Base-by-base conservation (phyloP, 2,113 vertebrate genomes). In the Pomatostomus ruficeps region DNA sequence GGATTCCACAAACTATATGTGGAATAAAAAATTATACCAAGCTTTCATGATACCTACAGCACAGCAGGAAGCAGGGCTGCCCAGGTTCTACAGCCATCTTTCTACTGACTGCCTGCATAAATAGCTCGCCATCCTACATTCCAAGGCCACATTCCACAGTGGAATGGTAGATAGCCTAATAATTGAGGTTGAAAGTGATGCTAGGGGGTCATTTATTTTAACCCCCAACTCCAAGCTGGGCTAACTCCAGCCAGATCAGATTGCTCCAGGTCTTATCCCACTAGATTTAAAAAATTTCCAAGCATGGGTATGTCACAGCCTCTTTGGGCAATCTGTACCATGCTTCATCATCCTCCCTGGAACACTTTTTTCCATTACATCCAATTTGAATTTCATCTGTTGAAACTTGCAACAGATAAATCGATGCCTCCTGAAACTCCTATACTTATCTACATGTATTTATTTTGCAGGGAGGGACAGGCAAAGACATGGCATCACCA, bases 1-100 rank as follows among this genome's bases (percentile, higher is more conserved):
- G n/a, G 1, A 49, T 16, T 68, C 7, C 28, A 65, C 33, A 73
- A 82, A 48, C 25, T 0, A 1, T 18, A 31, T 1, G 0, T 31
- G 13, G 52, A 67, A 66, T 36, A 76, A 80, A 85, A 25, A 51
- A 36, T 48, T 18, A 45, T 3, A 10, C 9, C 10, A 29, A 65
- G 24, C 33, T 63, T 76, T 79, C 71, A 22, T 11, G 21, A 66
- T 28, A 42, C 16, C 29, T 3, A 2, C 2, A 33, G 25, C 23
- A 52, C 12, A 85, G 38, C 29, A 61, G 8, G 25, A 79, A 83
- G 45, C 12, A 33, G 5, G 28, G 71, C 45, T 88, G 36, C 23
- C 21, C 19, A 13, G 2, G 33, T 33, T 88, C 43, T 40, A 18
- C 20, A 45, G 38, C 33, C 12, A 83, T 38, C 51, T 31, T 88